Conservation (phyloP, 2,113 vertebrate genomes). For the Trematomus loennbergii region DNA sequence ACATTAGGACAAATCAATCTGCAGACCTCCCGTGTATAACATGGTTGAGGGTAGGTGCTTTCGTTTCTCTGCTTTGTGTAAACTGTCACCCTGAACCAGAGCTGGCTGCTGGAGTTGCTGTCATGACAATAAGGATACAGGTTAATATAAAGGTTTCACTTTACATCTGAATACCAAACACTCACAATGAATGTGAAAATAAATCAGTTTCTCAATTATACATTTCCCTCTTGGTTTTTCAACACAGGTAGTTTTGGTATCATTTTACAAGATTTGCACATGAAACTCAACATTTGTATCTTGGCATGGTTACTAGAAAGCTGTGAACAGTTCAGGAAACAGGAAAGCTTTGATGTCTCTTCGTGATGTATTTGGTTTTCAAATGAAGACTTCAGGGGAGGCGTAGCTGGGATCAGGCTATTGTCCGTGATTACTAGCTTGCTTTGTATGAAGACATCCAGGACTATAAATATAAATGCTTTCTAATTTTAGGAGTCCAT, state of each 20-base stretch:
- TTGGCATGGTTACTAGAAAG: too few relatives aligned
- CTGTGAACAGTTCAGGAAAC: not conserved
- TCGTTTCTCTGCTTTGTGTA: not conserved
- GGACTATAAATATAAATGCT: not conserved
- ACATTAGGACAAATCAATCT: not conserved
- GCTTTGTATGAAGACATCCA: not conserved
- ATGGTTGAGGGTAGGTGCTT: not conserved
- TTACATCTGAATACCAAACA: not conserved
- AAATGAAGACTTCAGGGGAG: not conserved
- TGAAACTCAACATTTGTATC: too few relatives aligned
- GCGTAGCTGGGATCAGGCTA: not conserved
- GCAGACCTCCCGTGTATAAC: conserved; percentile 33
- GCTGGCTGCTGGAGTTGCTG: conserved; percentile 33
- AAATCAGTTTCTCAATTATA: not conserved
- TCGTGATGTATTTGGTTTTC: not conserved
- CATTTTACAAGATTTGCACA: too few relatives aligned
- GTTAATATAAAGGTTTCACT: not conserved
- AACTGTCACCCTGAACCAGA: conserved; percentile 48
- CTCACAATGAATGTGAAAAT: not conserved
- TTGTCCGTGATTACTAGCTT: not conserved
- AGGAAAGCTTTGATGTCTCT: not conserved
- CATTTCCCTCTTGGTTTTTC: too few relatives aligned
- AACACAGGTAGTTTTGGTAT: too few relatives aligned
- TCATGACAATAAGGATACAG: not conserved
- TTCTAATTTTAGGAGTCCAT: not conserved